These are phyloP conservation scores for Habropoda laboriosa DNA, from an alignment of 1,140 invertebrate genomes.

Conservation along the genomic window DNA sequence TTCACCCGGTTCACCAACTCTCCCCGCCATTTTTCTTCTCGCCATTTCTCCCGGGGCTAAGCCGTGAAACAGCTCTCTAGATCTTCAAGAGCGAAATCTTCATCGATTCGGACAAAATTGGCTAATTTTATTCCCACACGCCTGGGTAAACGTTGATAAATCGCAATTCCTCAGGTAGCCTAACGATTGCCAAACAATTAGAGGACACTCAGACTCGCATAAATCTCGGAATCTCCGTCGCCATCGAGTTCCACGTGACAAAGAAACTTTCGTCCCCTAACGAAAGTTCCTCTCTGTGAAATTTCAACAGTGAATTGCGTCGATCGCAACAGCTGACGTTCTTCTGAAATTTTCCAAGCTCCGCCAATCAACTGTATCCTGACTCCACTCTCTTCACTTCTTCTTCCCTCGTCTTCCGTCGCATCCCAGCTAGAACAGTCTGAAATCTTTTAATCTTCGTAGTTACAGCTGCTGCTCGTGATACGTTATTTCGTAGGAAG, in stretches of 20 bases:
- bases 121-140: no score
- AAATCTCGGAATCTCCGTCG: background rate
- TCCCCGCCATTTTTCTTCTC: background rate
- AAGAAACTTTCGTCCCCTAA: background rate
- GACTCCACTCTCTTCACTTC: background rate
- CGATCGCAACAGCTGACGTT: background rate
- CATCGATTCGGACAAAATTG: no score
- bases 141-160: no score
- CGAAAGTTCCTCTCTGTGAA: background rate
- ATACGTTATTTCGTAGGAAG: no score
- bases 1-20: background rate
- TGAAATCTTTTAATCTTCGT: constrained; percentile 1
- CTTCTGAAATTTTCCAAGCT: background rate
- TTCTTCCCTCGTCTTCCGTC: background rate
- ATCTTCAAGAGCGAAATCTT: no score
- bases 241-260: constrained; percentile 2
- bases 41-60: no score
- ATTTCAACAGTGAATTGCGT: background rate
- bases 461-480: no score
- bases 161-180: constrained; percentile 1
- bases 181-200: constrained; percentile 9
- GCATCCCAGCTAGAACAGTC: no score
- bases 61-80: no score
- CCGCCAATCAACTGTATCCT: background rate
- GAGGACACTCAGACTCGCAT: constrained; percentile 19